These are phyloP conservation scores for Toxotes chatareus DNA, from an alignment of 2,113 vertebrate species.

Conservation along the genomic window DNA sequence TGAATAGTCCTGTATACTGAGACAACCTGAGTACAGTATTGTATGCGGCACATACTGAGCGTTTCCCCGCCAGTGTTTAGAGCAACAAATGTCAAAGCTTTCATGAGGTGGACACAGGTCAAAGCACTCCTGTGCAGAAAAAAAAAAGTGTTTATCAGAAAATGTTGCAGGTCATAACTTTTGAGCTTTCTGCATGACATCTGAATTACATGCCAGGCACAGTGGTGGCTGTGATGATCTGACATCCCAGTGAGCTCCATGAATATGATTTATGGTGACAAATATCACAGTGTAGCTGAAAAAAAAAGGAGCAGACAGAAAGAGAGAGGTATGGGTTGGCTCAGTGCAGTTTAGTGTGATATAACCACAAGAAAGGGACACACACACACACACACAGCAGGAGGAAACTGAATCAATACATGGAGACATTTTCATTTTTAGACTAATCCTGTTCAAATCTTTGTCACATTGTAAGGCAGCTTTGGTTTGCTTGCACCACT, in stretches of 20 bases:
- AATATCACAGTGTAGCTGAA: slow-evolving; percentile 15
- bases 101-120: slow-evolving; percentile 12
- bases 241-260: slow-evolving; percentile 37
- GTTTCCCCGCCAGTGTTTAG: background rate
- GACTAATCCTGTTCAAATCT: slow-evolving; percentile 14
- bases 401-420: background rate
- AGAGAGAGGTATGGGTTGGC: background rate
- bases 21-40: background rate
- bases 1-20: background rate
- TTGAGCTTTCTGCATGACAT: slow-evolving; percentile 39
- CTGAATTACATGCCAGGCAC: slow-evolving; percentile 44
- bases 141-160: slow-evolving; percentile 25
- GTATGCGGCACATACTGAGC: background rate
- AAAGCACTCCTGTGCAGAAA: background rate
- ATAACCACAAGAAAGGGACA: slow-evolving; percentile 1
- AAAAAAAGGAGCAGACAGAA: background rate
- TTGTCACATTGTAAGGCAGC: background rate
- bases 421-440: slow-evolving; percentile 17
- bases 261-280: slow-evolving; percentile 50
- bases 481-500: background rate
- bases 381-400: background rate
- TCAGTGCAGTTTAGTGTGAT: background rate
- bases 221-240: slow-evolving; percentile 25
- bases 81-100: slow-evolving; percentile 35
- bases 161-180: slow-evolving; percentile 15